Evolutionary conservation across 2,113 vertebrate genomes (phyloP).

Genomic region (Chitala chitala): DNA sequence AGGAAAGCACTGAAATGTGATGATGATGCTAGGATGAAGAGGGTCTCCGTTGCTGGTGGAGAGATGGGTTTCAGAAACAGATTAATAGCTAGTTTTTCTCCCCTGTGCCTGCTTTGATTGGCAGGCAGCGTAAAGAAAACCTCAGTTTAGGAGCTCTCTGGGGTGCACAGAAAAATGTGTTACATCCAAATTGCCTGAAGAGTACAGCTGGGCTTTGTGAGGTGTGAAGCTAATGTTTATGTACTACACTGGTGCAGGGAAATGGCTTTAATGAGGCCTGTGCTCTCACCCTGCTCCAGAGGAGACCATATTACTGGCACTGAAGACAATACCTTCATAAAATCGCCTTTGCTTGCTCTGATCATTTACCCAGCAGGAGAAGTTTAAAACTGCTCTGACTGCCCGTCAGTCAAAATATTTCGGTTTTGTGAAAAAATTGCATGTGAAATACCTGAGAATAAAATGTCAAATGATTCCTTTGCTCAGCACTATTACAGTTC

Average conservation of each 20-base stretch:
- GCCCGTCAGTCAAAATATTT: not conserved
- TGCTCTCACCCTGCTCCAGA: constrained; percentile 45
- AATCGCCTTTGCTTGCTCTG: not conserved
- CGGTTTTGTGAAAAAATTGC: not conserved
- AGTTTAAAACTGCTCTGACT: not conserved
- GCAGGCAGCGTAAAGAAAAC: constrained; percentile 60
- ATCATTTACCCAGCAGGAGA: not conserved
- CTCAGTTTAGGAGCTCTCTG: constrained; percentile 58
- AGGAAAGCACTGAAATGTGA: not conserved
- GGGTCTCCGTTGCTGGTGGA: not conserved
- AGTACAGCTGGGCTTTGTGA: constrained; percentile 67
- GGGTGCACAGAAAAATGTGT: constrained; percentile 63
- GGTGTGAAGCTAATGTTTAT: constrained; percentile 75
- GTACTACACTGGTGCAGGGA: constrained; percentile 56
- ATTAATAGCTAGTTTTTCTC: constrained; percentile 38
- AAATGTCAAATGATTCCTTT: not conserved
- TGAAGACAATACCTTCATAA: constrained; percentile 30
- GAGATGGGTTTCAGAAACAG: constrained; percentile 33
- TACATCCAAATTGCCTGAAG: constrained; percentile 61
- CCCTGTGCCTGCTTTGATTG: constrained; percentile 37
- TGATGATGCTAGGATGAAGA: constrained; percentile 7
- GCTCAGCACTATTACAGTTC: not conserved
- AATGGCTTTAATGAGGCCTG: constrained; percentile 55
- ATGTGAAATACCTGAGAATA: not conserved
- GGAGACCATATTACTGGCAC: constrained; percentile 31